Conservation (phyloP, 2,797 vertebrate species). For the Argyrosomus regius region DNA sequence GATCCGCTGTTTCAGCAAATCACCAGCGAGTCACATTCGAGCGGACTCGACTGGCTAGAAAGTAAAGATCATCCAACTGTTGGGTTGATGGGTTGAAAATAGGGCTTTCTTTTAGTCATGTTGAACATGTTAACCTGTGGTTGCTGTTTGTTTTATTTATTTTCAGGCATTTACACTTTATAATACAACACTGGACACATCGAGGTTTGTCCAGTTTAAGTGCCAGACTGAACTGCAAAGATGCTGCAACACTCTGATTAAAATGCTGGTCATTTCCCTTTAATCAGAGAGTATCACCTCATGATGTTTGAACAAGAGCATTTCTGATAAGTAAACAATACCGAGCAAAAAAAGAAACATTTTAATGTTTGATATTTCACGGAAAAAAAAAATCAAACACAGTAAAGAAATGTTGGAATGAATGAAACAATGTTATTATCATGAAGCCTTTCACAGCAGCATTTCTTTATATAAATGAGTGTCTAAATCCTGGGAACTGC, state of each 20-base stretch:
- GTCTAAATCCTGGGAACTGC: slow-evolving; percentile 18
- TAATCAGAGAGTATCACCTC: slow-evolving; percentile 47
- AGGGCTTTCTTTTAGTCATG: slow-evolving; percentile 72
- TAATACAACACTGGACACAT: slow-evolving; percentile 90
- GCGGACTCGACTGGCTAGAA: slow-evolving; percentile 98
- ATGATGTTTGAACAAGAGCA: slow-evolving; percentile 37
- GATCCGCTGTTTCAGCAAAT: slow-evolving; percentile 97
- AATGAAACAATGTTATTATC: slow-evolving; percentile 2
- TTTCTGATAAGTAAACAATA: slow-evolving; percentile 43
- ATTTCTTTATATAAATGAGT: slow-evolving; percentile 7
- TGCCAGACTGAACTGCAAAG: slow-evolving; percentile 92
- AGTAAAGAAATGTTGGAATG: slow-evolving; percentile 19
- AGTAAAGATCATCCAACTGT: slow-evolving; percentile 98
- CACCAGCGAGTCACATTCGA: slow-evolving; percentile 92
- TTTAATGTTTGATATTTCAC: slow-evolving; percentile 30
- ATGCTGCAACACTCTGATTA: slow-evolving; percentile 71
- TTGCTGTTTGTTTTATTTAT: slow-evolving; percentile 78
- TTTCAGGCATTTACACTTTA: slow-evolving; percentile 83
- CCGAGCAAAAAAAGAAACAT: slow-evolving; percentile 10
- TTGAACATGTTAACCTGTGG: slow-evolving; percentile 75
- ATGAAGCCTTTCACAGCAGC: slow-evolving; percentile 6
- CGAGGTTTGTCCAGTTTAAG: slow-evolving; percentile 92
- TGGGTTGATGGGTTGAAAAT: slow-evolving; percentile 89
- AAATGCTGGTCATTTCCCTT: slow-evolving; percentile 81
- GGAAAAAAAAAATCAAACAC: slow-evolving; percentile 5